Conservation (phyloP, 2,888 invertebrate genomes). For the Dasysyrphus albostriatus region DNA sequence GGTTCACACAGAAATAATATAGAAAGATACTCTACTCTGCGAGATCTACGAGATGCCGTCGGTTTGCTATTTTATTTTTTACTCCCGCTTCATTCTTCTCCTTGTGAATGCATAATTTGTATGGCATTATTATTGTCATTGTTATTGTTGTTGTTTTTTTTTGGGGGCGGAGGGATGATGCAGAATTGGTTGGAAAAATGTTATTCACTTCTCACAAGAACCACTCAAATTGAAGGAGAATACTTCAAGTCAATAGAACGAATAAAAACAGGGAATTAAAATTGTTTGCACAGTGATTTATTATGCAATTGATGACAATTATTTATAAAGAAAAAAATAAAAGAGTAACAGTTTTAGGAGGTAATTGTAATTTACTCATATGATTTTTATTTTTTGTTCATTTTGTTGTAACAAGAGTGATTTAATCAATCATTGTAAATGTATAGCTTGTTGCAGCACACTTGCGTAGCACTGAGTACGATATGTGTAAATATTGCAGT, state of each 20-base stretch:
- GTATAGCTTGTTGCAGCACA: slow-evolving; percentile 16
- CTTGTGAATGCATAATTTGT: slow-evolving; percentile 48
- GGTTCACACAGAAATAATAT: slow-evolving; percentile 40
- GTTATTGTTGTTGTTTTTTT: not conserved
- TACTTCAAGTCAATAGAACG: slow-evolving; percentile 43
- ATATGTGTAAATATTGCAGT: slow-evolving; percentile 17
- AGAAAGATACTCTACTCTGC: not conserved
- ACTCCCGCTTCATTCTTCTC: not conserved
- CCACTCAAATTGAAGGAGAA: slow-evolving; percentile 42
- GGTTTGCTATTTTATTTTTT: slow-evolving; percentile 25
- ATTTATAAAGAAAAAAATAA: not conserved
- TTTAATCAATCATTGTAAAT: slow-evolving; percentile 55
- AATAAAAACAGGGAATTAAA: slow-evolving; percentile 32
- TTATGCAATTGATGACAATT: slow-evolving; percentile 57
- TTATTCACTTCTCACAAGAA: slow-evolving; percentile 57
- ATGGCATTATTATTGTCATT: slow-evolving; percentile 11
- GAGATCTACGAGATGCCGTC: slow-evolving; percentile 18
- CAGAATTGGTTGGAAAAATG: slow-evolving; percentile 37
- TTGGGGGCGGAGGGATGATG: not conserved
- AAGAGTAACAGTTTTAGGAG: not conserved
- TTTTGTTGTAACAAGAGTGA: slow-evolving; percentile 45
- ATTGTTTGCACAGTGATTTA: slow-evolving; percentile 32
- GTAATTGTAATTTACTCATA: slow-evolving; percentile 61
- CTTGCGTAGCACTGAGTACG: slow-evolving; percentile 15
- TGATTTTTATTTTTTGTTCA: not conserved